These are phyloP conservation scores for Condylostylus longicornis DNA, from an alignment of 1,140 invertebrate genomes.

Conservation along the genomic window DNA sequence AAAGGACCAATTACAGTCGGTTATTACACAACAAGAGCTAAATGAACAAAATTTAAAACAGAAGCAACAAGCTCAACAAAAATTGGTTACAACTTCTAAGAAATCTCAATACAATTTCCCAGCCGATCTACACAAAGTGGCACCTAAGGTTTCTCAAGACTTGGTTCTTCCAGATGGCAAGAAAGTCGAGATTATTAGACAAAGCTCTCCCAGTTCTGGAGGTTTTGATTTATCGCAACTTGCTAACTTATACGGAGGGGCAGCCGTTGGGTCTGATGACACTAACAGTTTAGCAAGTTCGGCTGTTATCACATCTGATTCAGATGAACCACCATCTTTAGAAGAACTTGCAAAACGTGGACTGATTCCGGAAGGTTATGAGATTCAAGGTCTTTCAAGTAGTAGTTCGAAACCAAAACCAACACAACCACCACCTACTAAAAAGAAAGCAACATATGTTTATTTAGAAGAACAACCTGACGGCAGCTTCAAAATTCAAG, in stretches of 20 bases:
- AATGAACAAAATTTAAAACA: background rate
- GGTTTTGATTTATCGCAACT: conserved; percentile 25
- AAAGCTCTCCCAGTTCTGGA: conserved; percentile 41
- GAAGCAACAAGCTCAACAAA: conserved; percentile 18
- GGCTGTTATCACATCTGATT: conserved; percentile 28
- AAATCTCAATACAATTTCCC: conserved; percentile 6
- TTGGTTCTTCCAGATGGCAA: conserved; percentile 55
- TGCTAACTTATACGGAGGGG: conserved; percentile 22
- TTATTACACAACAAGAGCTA: conserved; percentile 4
- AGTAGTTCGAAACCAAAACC: conserved; percentile 41
- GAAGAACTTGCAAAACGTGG: conserved; percentile 62
- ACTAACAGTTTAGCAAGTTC: conserved; percentile 32
- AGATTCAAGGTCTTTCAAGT: conserved; percentile 55
- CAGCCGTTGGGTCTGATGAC: conserved; percentile 22
- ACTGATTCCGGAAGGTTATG: conserved; percentile 56
- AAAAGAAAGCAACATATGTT: conserved; percentile 72
- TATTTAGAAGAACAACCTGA: conserved; percentile 70
- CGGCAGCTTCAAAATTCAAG: conserved; percentile 67
- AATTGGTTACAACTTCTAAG: conserved; percentile 4
- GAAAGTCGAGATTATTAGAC: conserved; percentile 52
- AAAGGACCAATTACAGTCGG: conserved; percentile 22
- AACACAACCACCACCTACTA: conserved; percentile 44
- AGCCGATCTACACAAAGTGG: conserved; percentile 18
- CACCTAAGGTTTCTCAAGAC: conserved; percentile 40
- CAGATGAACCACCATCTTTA: conserved; percentile 35